Evolutionary conservation across 2,888 invertebrate genomes (phyloP).

Genomic region (Orchesella flavescens): DNA sequence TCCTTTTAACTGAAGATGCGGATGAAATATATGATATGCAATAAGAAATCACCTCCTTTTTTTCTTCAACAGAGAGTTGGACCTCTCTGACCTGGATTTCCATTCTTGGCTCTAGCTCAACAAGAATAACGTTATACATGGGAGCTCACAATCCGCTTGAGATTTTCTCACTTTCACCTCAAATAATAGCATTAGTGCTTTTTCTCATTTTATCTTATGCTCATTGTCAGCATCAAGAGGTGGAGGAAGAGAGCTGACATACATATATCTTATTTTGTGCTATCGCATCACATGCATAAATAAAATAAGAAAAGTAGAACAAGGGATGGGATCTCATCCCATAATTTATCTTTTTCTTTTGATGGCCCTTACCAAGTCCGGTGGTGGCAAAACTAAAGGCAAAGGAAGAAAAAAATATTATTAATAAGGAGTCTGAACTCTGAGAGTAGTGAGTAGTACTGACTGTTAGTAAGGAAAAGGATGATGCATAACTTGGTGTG

Average conservation of each 20-base stretch:
- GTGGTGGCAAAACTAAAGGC: no score
- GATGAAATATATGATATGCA: no score
- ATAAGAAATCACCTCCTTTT: no score
- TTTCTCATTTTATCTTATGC: not conserved
- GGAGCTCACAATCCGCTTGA: not conserved
- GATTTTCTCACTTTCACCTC: constrained; percentile 3
- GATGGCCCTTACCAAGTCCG: not conserved
- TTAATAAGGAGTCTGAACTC: no score
- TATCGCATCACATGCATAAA: not conserved
- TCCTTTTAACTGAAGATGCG: no score
- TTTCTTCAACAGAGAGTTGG: no score
- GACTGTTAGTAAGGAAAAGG: not conserved
- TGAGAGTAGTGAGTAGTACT: no score
- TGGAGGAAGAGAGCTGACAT: not conserved
- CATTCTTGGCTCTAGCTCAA: not conserved
- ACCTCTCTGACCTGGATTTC: not conserved
- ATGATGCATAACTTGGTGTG: not conserved
- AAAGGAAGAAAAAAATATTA: no score
- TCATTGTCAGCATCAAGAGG: not conserved
- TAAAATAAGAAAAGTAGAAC: constrained; percentile 7
- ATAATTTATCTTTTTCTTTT: not conserved
- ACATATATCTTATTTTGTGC: no score
- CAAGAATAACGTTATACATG: no score
- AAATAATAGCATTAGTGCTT: constrained; percentile 4
- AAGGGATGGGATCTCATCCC: not conserved